phyloP scores from a whole-genome alignment of 2,797 vertebrate species.

The Momotus momota region DNA sequence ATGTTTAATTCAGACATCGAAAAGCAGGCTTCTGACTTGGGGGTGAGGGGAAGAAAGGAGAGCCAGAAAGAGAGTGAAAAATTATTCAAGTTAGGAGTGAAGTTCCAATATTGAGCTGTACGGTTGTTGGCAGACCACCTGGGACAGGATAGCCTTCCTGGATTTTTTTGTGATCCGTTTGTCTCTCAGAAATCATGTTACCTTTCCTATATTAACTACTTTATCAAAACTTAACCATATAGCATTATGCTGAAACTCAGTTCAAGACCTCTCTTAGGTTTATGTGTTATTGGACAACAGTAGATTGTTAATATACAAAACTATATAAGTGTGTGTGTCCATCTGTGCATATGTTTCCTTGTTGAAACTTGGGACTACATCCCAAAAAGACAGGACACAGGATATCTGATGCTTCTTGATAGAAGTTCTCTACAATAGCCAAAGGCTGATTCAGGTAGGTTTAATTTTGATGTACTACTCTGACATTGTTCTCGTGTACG shows the following conservation, averaged over 20 bases:
- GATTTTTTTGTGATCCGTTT: neutral
- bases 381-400: accelerated
- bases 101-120: neutral
- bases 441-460: neutral
- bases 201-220: neutral
- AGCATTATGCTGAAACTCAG: neutral
- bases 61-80: neutral
- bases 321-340: accelerated
- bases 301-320: neutral
- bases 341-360: neutral
- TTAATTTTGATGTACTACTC: neutral
- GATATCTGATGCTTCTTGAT: neutral
- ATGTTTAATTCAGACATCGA: neutral
- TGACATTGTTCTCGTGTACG: neutral
- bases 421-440: neutral
- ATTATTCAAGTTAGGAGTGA: neutral
- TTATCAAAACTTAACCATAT: neutral
- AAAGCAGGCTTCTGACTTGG: neutral
- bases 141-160: neutral
- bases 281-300: neutral
- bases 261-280: neutral
- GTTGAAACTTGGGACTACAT: neutral
- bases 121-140: neutral
- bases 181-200: neutral
- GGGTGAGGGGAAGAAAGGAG: neutral